Percentiles rank a stretch among this genome's conserved stretches.
Conservation (phyloP, 2,888 invertebrate genomes). For the Eupeodes latifasciatus region DNA sequence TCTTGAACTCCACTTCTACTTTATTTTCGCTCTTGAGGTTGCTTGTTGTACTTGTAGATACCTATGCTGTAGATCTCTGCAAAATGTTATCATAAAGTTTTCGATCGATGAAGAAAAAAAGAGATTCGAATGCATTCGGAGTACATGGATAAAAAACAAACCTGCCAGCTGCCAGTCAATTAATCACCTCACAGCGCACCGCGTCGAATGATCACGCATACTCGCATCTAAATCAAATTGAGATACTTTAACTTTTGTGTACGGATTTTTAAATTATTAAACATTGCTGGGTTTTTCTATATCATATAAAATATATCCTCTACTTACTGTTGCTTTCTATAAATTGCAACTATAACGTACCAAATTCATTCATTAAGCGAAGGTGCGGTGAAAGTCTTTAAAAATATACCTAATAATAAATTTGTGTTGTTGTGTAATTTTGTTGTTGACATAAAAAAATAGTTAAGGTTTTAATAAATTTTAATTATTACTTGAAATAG, state of each 20-base stretch:
- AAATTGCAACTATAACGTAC: constrained; percentile 21
- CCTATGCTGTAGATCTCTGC: constrained; percentile 1
- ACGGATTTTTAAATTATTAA: constrained; percentile 16
- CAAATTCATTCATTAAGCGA: not conserved
- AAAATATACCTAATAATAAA: constrained; percentile 28
- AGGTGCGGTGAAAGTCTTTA: constrained; percentile 65
- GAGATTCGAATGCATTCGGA: constrained; percentile 18
- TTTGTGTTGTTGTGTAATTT: constrained; percentile 36
- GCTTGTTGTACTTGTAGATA: not conserved
- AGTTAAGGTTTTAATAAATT: constrained; percentile 11
- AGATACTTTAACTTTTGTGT: constrained; percentile 17
- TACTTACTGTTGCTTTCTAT: constrained; percentile 69
- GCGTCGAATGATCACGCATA: constrained; percentile 24
- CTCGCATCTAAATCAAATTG: not conserved
- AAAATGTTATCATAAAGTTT: not conserved
- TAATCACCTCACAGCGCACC: constrained; percentile 30
- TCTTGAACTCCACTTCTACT: not conserved
- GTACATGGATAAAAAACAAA: constrained; percentile 13
- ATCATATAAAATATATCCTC: not conserved
- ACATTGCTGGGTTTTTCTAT: constrained; percentile 9
- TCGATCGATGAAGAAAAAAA: not conserved
- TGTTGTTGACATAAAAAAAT: constrained; percentile 33
- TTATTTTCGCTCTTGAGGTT: not conserved
- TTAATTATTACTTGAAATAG: constrained; percentile 23
- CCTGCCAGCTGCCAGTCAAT: constrained; percentile 16